phyloP scores from a whole-genome alignment of 2,888 invertebrate species.

The Megamerina dolium region DNA sequence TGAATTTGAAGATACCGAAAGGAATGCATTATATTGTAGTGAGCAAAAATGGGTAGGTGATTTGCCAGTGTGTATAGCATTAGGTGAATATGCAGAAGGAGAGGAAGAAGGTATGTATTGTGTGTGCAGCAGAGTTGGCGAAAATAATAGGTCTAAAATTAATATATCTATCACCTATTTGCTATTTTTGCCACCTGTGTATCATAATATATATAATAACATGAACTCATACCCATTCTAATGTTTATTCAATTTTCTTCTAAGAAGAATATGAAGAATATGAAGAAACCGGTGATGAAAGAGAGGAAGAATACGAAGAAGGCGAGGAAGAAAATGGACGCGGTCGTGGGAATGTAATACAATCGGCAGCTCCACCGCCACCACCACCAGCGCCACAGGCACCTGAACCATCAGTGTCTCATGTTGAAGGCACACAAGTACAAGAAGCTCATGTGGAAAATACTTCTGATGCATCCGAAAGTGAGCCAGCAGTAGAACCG shows the following conservation, averaged over 20 bases:
- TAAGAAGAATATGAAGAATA: conserved; percentile 26
- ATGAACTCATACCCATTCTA: no score
- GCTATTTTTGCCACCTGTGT: no score
- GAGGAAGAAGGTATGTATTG: conserved; percentile 21
- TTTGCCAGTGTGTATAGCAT: conserved; percentile 51
- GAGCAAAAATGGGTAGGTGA: conserved; percentile 55
- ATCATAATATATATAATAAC: no score
- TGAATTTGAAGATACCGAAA: conserved; percentile 49
- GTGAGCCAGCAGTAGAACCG: not conserved
- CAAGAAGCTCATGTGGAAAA: conserved; percentile 1
- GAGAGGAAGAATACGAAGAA: conserved; percentile 20
- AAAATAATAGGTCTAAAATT: no score
- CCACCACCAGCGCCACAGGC: conserved; percentile 23
- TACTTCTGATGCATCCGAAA: conserved; percentile 7
- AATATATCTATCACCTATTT: no score
- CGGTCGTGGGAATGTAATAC: conserved; percentile 7
- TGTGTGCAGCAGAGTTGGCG: not conserved
- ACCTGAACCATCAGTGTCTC: conserved; percentile 2
- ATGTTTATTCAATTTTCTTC: not conserved
- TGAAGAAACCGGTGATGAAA: conserved; percentile 23
- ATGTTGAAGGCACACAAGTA: not conserved
- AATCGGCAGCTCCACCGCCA: conserved; percentile 23
- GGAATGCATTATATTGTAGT: conserved; percentile 55
- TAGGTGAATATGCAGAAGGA: conserved; percentile 28
- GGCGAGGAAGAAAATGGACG: conserved; percentile 18